phyloP scores from a whole-genome alignment of 1,140 invertebrate genomes.

The honey bee (Apis mellifera) region DNA sequence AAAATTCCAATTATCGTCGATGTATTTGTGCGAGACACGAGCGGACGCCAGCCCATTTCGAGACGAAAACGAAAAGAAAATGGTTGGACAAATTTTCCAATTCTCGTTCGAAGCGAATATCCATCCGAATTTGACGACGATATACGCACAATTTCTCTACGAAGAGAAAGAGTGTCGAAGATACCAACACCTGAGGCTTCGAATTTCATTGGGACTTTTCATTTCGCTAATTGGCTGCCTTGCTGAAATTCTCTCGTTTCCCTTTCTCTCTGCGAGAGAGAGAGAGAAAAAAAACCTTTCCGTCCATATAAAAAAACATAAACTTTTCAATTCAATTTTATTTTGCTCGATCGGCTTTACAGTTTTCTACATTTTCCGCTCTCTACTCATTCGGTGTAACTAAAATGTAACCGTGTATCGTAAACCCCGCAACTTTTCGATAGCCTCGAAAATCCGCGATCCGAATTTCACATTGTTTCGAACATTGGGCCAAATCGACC shows the following conservation, averaged over 20 bases:
- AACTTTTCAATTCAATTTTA: neutral
- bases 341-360: neutral
- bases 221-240: constrained; percentile 20
- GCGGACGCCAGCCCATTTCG: neutral
- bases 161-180: neutral
- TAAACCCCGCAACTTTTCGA: neutral
- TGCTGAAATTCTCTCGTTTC: neutral
- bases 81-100: too few relatives aligned
- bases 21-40: neutral
- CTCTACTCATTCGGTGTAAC: neutral
- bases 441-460: neutral
- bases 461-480: too few relatives aligned
- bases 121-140: neutral
- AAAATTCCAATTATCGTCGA: neutral
- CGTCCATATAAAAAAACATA: neutral
- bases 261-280: neutral
- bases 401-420: neutral
- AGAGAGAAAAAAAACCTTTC: too few relatives aligned
- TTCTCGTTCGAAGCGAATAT: neutral
- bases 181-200: neutral
- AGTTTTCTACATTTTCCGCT: neutral
- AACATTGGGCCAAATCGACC: too few relatives aligned
- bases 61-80: too few relatives aligned
- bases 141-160: neutral
- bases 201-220: constrained; percentile 4